Base-by-base conservation (phyloP, 2,888 invertebrate genomes). In the Druceiella hillmani region DNA sequence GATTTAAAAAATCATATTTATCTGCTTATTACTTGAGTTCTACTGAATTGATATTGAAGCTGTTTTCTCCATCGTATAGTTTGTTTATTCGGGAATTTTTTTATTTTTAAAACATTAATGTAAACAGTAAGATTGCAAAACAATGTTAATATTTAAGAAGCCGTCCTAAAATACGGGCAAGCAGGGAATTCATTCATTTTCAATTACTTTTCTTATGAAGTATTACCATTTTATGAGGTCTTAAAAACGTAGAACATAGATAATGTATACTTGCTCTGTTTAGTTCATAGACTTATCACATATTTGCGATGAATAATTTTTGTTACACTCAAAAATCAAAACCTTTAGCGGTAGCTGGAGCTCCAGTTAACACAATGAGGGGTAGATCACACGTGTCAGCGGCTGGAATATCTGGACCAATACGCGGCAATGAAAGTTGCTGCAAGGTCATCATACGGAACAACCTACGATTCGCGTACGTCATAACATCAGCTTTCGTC, bases 291-390 rank as follows among this genome's bases (percentile, higher is more conserved):
- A 7, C 22, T 20, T 20, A 6, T 20, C 22, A 7, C 9, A 9
- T 32, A 32, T 28, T 25, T 32, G 11, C 17, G 15, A 12, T 25
- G 17, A 33, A 37, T 12, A 25, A 12, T 7, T 13, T 10, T 12
- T n/a, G 12, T 29, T 12, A 13, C 11, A 2, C 13, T 4, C n/a
- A 5, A 13, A 29, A 5, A 27, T 12, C 10, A 5, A 13, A 49
- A 67, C 69, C 68, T 66, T 68, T 70, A 2, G 68, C 68, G 25
- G 62, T 57, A 10, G 59, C 65, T 50, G 68, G 66, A 34, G 58
- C 55, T 0, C 70, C 70, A 3, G 69, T 68, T 2, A 70, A 45
- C 2, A 66, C 56, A 1, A 69, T 54, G 2, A 70, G 50, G 0
- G 68, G 66, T 1, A 66, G 56, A 26, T 67, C 65, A 0, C 53